Percentiles rank a stretch among this genome's conserved stretches.
Conservation (phyloP, 2,113 vertebrate species). For the Pandion haliaetus region DNA sequence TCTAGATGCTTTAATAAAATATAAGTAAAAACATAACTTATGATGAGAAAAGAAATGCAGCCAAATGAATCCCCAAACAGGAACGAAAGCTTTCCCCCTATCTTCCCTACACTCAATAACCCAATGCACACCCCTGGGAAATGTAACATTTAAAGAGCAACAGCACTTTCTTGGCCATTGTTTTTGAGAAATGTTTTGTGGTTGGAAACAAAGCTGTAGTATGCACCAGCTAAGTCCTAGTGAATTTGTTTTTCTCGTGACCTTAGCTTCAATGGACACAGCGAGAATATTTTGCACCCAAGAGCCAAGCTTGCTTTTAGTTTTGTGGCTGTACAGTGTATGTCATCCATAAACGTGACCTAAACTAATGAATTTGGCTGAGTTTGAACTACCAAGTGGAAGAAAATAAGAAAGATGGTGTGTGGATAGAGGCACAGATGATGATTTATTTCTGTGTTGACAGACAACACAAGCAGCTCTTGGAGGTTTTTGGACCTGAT, state of each 20-base stretch:
- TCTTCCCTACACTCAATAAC: neutral
- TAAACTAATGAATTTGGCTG: neutral
- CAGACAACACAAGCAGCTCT: neutral
- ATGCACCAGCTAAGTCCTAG: neutral
- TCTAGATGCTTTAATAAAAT: constrained; percentile 4
- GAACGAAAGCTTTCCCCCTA: neutral
- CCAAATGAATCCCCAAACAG: neutral
- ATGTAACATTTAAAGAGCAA: neutral
- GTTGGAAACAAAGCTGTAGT: neutral
- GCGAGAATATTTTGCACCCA: neutral
- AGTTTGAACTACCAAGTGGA: neutral
- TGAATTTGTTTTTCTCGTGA: constrained; percentile 26
- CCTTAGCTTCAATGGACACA: neutral
- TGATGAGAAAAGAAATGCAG: neutral
- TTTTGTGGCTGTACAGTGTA: neutral
- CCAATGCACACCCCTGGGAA: neutral
- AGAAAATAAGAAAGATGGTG: neutral
- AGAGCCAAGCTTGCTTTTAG: neutral
- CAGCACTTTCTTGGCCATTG: neutral
- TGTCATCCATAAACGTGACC: constrained; percentile 1
- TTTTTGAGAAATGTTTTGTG: constrained; percentile 22
- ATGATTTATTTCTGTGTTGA: constrained; percentile 4
- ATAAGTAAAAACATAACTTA: constrained; percentile 21
- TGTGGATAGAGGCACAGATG: neutral
- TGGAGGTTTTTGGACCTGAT: neutral